A percentile compares a stretch with the other conserved stretches of the same genome.
These are phyloP conservation scores for Yponomeuta plumbellus DNA, from an alignment of 2,888 invertebrate genomes.

Conservation along the genomic window DNA sequence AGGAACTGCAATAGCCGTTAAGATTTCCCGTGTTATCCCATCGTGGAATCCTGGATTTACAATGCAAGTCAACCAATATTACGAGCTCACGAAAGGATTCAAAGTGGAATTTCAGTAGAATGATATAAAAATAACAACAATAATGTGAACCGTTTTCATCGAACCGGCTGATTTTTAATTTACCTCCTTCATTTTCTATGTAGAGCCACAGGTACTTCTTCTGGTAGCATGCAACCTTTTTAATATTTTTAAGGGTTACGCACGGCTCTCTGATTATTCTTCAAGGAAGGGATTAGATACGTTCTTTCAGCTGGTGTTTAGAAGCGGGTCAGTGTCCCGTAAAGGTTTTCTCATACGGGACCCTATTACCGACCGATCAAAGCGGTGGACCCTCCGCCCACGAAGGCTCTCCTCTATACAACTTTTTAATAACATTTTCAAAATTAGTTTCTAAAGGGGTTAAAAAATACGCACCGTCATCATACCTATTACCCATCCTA, in stretches of 20 bases:
- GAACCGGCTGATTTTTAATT: too few species aligned
- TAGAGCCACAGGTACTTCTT: not conserved
- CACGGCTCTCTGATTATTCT: conserved; percentile 32
- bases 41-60: not conserved
- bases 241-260: conserved; percentile 10
- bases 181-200: too few species aligned
- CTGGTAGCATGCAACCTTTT: not conserved
- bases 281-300: conserved; percentile 43
- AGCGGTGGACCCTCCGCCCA: conserved; percentile 42
- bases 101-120: not conserved
- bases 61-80: not conserved
- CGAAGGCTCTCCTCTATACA: conserved; percentile 26
- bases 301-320: conserved; percentile 50
- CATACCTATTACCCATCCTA: not conserved
- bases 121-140: not conserved
- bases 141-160: not conserved
- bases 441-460: not conserved
- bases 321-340: conserved; percentile 70
- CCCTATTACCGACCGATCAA: conserved; percentile 60
- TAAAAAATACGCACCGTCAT: not conserved
- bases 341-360: conserved; percentile 62
- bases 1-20: conserved; percentile 25
- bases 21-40: not conserved
- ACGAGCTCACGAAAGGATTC: not conserved
- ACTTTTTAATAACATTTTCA: conserved; percentile 5